A percentile compares a stretch with the other conserved stretches of the same genome.
These are phyloP conservation scores for Hemiprocne comata DNA, from an alignment of 2,113 vertebrate genomes.

Conservation along the genomic window DNA sequence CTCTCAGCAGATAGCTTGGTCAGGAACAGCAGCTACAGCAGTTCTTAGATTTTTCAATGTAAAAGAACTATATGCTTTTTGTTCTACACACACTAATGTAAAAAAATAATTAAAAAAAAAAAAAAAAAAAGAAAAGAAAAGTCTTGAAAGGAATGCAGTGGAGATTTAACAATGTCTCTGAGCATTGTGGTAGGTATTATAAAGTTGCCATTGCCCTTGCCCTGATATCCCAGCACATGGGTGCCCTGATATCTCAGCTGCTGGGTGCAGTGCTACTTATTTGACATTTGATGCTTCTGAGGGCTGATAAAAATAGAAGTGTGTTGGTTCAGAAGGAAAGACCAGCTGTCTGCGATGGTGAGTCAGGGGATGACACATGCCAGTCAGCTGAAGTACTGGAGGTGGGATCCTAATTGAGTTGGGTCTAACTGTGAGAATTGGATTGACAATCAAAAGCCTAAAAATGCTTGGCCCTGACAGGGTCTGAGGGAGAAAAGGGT, in stretches of 20 bases:
- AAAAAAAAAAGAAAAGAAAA: neutral
- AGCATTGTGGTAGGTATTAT: neutral
- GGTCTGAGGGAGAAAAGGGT: neutral
- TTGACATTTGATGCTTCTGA: neutral
- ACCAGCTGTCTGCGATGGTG: neutral
- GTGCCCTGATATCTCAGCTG: neutral
- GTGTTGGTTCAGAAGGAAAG: neutral
- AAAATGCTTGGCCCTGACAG: neutral
- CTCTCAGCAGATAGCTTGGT: neutral
- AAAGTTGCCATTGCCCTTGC: neutral
- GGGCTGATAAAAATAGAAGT: neutral
- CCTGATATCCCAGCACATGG: neutral
- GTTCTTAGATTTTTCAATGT: neutral
- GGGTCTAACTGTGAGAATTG: neutral
- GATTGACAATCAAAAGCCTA: neutral
- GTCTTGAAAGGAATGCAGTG: neutral
- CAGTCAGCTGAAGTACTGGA: constrained; percentile 4
- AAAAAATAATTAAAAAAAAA: neutral
- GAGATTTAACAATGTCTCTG: neutral
- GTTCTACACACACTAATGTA: neutral
- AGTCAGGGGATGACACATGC: constrained; percentile 16
- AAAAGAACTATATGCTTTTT: neutral
- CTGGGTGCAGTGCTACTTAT: neutral
- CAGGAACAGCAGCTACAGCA: neutral
- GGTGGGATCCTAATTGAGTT: neutral